phyloP scores from a whole-genome alignment of 2,113 vertebrate species.

The Elephas maximus region DNA sequence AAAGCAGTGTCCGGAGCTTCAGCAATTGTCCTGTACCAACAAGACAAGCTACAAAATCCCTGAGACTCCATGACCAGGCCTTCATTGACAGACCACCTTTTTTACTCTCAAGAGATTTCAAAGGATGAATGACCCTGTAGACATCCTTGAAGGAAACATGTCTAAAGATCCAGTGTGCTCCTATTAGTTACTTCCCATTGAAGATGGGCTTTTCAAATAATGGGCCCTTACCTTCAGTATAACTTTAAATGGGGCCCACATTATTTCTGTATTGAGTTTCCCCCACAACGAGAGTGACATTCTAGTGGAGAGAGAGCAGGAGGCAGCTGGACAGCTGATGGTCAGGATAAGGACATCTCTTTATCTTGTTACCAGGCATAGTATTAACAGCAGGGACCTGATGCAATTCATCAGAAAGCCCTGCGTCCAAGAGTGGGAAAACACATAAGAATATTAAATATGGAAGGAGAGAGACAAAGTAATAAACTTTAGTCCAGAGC shows the following conservation, averaged over 20 bases:
- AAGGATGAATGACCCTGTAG: not conserved
- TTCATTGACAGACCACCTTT: constrained; percentile 22
- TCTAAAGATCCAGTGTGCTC: not conserved
- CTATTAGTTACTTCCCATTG: not conserved
- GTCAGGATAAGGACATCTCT: not conserved
- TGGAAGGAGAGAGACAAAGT: not conserved
- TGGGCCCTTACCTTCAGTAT: not conserved
- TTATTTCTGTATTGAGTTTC: not conserved
- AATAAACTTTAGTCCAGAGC: not conserved
- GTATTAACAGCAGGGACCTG: not conserved
- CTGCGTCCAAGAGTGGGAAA: not conserved
- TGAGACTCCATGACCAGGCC: not conserved
- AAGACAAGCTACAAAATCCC: not conserved
- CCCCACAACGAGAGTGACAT: not conserved
- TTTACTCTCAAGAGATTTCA: not conserved
- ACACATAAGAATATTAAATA: not conserved
- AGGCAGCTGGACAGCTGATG: not conserved
- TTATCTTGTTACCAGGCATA: not conserved
- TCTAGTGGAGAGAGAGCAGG: not conserved
- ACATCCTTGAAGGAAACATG: not conserved
- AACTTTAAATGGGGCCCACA: constrained; percentile 5
- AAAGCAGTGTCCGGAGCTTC: not conserved
- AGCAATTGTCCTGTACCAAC: not conserved
- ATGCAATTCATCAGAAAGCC: not conserved
- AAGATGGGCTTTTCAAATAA: constrained; percentile 10